Conservation (phyloP, 2,888 invertebrate genomes). For the Cataglyphis altisquamis region DNA sequence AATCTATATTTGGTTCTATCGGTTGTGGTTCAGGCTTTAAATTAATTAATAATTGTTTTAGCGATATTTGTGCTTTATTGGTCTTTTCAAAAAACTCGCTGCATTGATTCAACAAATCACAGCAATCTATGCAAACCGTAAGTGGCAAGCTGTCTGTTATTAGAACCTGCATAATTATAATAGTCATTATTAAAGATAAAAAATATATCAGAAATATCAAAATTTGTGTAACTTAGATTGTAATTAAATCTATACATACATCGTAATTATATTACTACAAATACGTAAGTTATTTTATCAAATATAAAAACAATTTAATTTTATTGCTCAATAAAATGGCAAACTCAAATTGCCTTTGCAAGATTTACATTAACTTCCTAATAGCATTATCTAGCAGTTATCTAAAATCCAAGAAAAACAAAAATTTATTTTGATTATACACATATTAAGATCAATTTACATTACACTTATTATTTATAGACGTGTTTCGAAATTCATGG, state of each 20-base stretch:
- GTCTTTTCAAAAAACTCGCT: conserved; percentile 85
- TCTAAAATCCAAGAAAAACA: not conserved
- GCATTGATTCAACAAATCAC: conserved; percentile 84
- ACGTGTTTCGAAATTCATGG: not conserved
- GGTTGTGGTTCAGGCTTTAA: conserved; percentile 73
- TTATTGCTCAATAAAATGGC: not conserved
- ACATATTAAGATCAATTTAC: not conserved
- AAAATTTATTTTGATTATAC: not conserved
- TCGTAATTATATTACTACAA: not conserved
- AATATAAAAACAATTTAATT: not conserved
- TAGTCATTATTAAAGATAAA: not conserved
- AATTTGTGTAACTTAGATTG: not conserved
- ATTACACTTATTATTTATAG: not conserved
- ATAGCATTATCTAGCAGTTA: not conserved
- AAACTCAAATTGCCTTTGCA: not conserved
- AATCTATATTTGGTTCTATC: conserved; percentile 76
- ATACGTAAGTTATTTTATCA: not conserved
- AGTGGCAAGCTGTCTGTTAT: conserved; percentile 84
- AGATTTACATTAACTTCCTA: not conserved
- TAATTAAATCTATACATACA: not conserved
- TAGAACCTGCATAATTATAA: conserved; percentile 77
- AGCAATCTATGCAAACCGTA: conserved; percentile 85
- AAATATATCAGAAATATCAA: not conserved
- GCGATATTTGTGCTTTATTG: conserved; percentile 84
- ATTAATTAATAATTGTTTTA: conserved; percentile 80